Evolutionary conservation across 2,888 invertebrate species (phyloP), one percentile per base, ranked within the genome.

Genomic region (Gandaritis pyraliata): DNA sequence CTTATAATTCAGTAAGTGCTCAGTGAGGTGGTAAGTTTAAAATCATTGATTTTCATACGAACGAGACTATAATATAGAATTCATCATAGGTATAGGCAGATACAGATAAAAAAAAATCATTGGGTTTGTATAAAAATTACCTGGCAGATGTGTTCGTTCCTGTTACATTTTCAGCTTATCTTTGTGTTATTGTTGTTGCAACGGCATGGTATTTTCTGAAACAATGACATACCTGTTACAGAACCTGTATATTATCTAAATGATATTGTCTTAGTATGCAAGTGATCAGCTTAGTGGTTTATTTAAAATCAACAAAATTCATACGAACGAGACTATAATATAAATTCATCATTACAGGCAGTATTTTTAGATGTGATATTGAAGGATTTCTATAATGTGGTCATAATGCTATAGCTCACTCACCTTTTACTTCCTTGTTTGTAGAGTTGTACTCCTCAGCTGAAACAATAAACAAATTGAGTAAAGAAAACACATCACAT

Each of bases 391-490:
- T 13, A 13, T 41, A 4, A 4, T 15, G 7, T n/a, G 15, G 7
- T 15, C 15, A 10, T 6, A 15, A n/a, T n/a, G 18, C 52, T 16
- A 57, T 29, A 43, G 16, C 61, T 64, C n/a, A 65, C 61, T 64
- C n/a, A 65, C 68, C 66, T 68, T 49, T 29, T 38, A 38, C 11
- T 41, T 2, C 12, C 8, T 18, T 8, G 13, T 13, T 36, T 7
- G 38, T n/a, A 1, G 33, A 33, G 10, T 33, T 33, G 30, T 66
- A 61, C 13, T 68, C 53, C 56, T 58, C 13, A 23, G 70, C 91
- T 91, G 89, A 78, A 90, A 90, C 68, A 77, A 69, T 84, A 88
- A 90, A 80, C 68, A 87, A 64, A 81, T 82, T 90, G 70, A 90
- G 83, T 90, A 90, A 85, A 85, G 81, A 87, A 86, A 86, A 82